Conservation (phyloP, 1,140 invertebrate species). For the Scaptomyza montana region DNA sequence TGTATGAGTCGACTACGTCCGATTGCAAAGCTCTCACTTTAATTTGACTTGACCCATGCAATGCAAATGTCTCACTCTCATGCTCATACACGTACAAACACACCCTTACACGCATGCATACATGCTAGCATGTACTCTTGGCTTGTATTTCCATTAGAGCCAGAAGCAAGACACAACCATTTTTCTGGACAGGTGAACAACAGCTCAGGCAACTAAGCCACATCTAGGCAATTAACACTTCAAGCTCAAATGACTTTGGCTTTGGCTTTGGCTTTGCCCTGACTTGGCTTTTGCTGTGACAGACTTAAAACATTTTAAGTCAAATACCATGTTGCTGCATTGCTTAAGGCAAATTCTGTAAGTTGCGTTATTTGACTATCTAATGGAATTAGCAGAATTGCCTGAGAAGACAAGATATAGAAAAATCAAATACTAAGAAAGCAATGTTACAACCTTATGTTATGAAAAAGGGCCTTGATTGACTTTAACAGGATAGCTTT, state of each 20-base stretch:
- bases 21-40: background rate
- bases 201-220: constrained; percentile 7
- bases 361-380: background rate
- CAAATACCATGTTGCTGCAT: background rate
- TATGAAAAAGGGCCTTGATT: too few relatives aligned
- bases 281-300: background rate
- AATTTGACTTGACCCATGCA: constrained; percentile 6
- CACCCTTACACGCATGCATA: background rate
- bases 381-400: background rate
- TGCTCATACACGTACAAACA: constrained; percentile 2
- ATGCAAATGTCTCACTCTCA: constrained; percentile 11
- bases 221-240: constrained; percentile 55
- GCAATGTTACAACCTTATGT: too few relatives aligned
- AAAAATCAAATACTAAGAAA: too few relatives aligned
- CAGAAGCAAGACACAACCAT: constrained; percentile 20
- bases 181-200: constrained; percentile 1
- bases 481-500: too few relatives aligned
- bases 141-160: constrained; percentile 7
- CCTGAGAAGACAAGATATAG: too few relatives aligned
- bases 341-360: background rate
- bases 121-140: background rate
- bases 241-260: constrained; percentile 41
- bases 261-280: background rate
- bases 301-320: constrained; percentile 9
- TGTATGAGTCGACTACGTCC: background rate